Evolutionary conservation across 1,140 invertebrate genomes (phyloP).

Genomic region (Phymastichus coffea): DNA sequence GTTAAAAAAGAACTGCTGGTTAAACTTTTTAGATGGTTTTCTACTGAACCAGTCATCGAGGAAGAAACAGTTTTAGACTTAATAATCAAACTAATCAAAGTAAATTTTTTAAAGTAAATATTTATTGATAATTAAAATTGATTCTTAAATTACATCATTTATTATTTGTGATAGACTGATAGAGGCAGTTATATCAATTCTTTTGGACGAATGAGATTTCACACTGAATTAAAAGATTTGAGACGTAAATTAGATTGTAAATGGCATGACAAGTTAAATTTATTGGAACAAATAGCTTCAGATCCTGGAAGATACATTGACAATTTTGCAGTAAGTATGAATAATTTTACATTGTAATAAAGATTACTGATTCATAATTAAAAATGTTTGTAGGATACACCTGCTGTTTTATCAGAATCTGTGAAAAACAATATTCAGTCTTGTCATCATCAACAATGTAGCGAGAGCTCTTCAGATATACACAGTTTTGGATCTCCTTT

Average conservation of each 20-base stretch:
- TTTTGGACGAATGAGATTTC: slow-evolving; percentile 39
- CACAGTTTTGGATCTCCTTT: slow-evolving; percentile 27
- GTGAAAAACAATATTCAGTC: too few relatives aligned
- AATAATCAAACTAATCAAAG: slow-evolving; percentile 46
- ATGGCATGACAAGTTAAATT: slow-evolving; percentile 40
- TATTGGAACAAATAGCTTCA: slow-evolving; percentile 37
- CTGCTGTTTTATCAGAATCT: neutral
- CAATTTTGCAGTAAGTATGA: slow-evolving; percentile 19
- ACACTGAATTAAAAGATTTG: slow-evolving; percentile 41
- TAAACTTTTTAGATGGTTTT: slow-evolving; percentile 55
- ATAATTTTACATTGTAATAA: slow-evolving; percentile 5
- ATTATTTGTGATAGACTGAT: slow-evolving; percentile 25
- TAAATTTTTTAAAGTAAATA: slow-evolving; percentile 33
- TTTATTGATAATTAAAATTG: neutral
- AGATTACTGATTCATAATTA: neutral
- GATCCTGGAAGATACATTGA: slow-evolving; percentile 21
- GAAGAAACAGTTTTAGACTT: slow-evolving; percentile 50
- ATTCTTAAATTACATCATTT: slow-evolving; percentile 10
- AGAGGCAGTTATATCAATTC: slow-evolving; percentile 35
- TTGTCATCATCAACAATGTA: too few relatives aligned
- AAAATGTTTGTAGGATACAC: neutral
- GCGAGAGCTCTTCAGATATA: too few relatives aligned
- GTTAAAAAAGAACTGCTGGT: slow-evolving; percentile 48
- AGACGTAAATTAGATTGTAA: slow-evolving; percentile 33
- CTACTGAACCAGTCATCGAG: slow-evolving; percentile 38